Base-by-base conservation (phyloP, 2,888 invertebrate species). In the Meiosimyza decipiens region DNA sequence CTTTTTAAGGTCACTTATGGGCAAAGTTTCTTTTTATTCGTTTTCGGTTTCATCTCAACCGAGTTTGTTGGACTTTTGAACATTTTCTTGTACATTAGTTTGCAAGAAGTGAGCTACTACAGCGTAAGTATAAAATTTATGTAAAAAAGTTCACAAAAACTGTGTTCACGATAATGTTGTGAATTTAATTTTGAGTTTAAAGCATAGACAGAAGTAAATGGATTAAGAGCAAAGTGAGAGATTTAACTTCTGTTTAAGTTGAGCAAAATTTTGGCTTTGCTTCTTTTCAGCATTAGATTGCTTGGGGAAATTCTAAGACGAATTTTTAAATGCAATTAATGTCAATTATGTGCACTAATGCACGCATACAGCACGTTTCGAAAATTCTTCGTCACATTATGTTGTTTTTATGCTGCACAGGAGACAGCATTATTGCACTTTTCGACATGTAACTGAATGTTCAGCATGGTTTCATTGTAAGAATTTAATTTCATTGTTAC, bases 31-130 rank as follows among this genome's bases (percentile, higher is more conserved):
- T 91, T 95, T 69, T 89, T 96, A 55, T 95, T 95, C 84, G 92
- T 96, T 60, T 91, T 93, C 80, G 95, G 95, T 50, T 95, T 96
- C 82, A 90, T 96, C 79, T 91, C 92, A 72, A 94, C 94, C 11
- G 95, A 96, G 86, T 88, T 95, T 76, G 94, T 96, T 49, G 96
- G 96, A 55, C 93, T 95, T 16, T 92, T 94, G 75, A 95, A 95
- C 73, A 93, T 96, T 78, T 95, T 95, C 85, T 91, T 95, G 77
- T 96, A 94, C 88, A 93, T 96, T 69, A 83, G 85, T 73, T 77
- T 87, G 50, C 87, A 87, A 79, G 86, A 87, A 78, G 81, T 85
- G 33, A 83, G 82, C 68, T 83, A 86, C 67, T 84, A 86, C 60
- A 84, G 83, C 73, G 87, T 87, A 81, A 83, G 84, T 85, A 77